phyloP scores from a whole-genome alignment of 2,113 vertebrate species.

The Ammodytes dubius region DNA sequence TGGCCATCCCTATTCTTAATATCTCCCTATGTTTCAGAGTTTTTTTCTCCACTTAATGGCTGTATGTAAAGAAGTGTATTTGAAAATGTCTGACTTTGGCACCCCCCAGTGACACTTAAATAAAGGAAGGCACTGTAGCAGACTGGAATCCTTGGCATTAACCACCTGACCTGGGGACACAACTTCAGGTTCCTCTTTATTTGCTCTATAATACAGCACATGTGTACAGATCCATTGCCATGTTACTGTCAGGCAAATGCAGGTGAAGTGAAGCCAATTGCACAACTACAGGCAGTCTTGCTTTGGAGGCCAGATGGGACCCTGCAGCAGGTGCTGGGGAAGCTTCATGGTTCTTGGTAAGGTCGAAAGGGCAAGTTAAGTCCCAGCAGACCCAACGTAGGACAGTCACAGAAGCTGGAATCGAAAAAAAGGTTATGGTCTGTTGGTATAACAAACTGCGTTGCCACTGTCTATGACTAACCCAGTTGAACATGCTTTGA shows the following conservation, averaged over 20 bases:
- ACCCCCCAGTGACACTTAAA: background rate
- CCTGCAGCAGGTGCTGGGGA: background rate
- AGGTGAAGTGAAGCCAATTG: constrained; percentile 16
- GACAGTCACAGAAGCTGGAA: constrained; percentile 13
- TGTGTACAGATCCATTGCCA: constrained; percentile 4
- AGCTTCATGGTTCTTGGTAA: background rate
- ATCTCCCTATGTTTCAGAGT: background rate
- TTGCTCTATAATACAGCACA: background rate
- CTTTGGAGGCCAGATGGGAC: constrained; percentile 50
- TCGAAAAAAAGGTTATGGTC: background rate
- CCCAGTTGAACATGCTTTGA: background rate
- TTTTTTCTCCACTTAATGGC: background rate
- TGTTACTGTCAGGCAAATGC: constrained; percentile 11
- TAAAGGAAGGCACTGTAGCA: background rate
- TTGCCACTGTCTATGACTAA: constrained; percentile 27
- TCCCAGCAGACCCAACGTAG: background rate
- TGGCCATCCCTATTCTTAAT: background rate
- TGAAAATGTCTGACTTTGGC: background rate
- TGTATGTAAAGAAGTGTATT: background rate
- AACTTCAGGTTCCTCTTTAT: background rate
- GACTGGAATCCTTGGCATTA: background rate
- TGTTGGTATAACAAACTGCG: background rate
- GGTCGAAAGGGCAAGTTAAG: background rate
- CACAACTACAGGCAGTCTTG: constrained; percentile 28
- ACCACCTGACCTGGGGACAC: background rate